Evolutionary conservation across 2,888 invertebrate genomes (phyloP).

Genomic region (Odontothrips loti): DNA sequence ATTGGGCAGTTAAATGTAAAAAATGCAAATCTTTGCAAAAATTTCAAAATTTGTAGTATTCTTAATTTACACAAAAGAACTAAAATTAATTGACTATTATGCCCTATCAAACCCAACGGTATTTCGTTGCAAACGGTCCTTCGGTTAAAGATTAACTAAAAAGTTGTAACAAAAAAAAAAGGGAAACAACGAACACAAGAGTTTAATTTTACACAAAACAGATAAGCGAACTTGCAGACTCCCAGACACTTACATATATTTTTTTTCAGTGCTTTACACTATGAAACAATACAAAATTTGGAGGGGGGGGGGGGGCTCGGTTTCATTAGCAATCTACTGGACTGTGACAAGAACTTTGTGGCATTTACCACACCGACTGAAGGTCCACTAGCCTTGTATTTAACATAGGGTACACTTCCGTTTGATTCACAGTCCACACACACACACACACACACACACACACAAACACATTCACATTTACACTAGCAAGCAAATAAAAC

Average conservation of each 20-base stretch:
- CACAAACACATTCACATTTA: neutral
- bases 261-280: no score
- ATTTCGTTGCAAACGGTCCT: no score
- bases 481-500: neutral
- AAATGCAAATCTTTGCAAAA: neutral
- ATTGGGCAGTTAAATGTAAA: neutral
- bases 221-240: neutral
- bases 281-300: neutral
- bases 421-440: neutral
- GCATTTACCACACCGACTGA: neutral
- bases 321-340: neutral
- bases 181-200: no score
- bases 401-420: neutral
- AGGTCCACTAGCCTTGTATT: slow-evolving; percentile 7
- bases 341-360: neutral
- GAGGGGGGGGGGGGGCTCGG: no score
- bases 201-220: neutral
- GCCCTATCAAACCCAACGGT: no score
- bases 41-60: neutral
- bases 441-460: neutral
- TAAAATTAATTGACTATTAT: neutral
- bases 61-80: neutral
- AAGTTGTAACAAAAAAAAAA: no score
- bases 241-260: no score
- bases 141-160: no score